Evolutionary conservation across 2,113 vertebrate species (phyloP).

Genomic region (Petrocephalus microphthalmus): DNA sequence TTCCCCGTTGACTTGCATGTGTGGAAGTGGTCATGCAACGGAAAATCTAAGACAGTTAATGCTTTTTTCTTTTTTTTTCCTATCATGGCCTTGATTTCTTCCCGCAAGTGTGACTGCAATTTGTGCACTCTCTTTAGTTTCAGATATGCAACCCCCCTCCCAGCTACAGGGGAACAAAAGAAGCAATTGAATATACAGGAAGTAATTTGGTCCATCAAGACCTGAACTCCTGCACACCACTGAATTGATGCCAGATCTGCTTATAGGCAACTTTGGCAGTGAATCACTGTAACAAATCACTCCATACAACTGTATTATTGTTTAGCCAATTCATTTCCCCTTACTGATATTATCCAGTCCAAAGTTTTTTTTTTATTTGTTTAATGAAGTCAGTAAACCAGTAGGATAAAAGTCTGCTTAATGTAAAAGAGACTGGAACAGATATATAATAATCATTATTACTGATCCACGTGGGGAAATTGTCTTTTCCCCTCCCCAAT

Average conservation of each 20-base stretch:
- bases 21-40: not conserved
- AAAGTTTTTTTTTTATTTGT: constrained; percentile 43
- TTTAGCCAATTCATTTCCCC: constrained; percentile 30
- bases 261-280: constrained; percentile 42
- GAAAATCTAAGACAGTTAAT: not conserved
- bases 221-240: constrained; percentile 44
- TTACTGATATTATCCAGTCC: constrained; percentile 8
- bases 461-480: no score
- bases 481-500: no score
- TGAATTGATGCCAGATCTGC: constrained; percentile 64
- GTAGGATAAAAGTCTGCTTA: not conserved
- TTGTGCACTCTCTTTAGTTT: constrained; percentile 6
- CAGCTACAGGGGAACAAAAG: constrained; percentile 27
- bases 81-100: not conserved
- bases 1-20: not conserved
- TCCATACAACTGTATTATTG: constrained; percentile 44
- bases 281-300: constrained; percentile 43
- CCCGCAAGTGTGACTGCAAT: not conserved
- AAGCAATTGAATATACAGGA: constrained; percentile 53
- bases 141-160: not conserved
- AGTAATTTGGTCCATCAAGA: constrained; percentile 50
- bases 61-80: not conserved
- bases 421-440: not conserved
- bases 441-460: not conserved
- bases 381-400: constrained; percentile 53